A percentile compares a stretch with the other conserved stretches of the same genome.
Conservation (phyloP, 92 coral and sea anemone species). For the Phenganax stokvisi region DNA sequence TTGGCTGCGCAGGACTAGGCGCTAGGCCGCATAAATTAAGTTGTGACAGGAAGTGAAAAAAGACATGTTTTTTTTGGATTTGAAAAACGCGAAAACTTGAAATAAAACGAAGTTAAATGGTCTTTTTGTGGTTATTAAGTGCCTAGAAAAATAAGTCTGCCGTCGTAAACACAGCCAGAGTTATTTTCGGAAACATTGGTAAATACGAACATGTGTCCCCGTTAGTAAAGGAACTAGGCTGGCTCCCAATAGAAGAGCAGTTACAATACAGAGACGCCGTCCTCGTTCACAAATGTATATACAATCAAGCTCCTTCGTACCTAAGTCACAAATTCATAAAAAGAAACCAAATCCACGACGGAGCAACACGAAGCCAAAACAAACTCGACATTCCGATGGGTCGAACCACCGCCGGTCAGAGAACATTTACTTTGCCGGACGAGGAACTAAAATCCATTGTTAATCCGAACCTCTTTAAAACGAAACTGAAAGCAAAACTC, state of each 20-base stretch:
- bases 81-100: too few relatives aligned
- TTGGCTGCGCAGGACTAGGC: too few relatives aligned
- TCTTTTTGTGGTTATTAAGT: too few relatives aligned
- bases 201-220: conserved; percentile 39
- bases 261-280: background rate
- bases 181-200: background rate
- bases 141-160: too few relatives aligned
- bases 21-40: too few relatives aligned
- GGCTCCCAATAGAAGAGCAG: conserved; percentile 26
- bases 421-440: background rate
- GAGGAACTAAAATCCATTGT: background rate
- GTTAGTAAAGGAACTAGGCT: background rate
- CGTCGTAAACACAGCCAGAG: conserved; percentile 33
- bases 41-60: too few relatives aligned
- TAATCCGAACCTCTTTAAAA: too few relatives aligned
- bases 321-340: background rate
- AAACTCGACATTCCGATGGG: background rate
- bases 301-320: background rate
- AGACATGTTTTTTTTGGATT: too few relatives aligned
- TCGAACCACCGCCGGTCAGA: background rate
- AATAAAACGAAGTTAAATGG: too few relatives aligned
- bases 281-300: background rate
- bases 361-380: background rate
- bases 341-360: background rate
- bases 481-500: too few relatives aligned